These are phyloP conservation scores for Buphagus erythrorhynchus DNA, from an alignment of 2,797 vertebrate species.

Conservation along the genomic window DNA sequence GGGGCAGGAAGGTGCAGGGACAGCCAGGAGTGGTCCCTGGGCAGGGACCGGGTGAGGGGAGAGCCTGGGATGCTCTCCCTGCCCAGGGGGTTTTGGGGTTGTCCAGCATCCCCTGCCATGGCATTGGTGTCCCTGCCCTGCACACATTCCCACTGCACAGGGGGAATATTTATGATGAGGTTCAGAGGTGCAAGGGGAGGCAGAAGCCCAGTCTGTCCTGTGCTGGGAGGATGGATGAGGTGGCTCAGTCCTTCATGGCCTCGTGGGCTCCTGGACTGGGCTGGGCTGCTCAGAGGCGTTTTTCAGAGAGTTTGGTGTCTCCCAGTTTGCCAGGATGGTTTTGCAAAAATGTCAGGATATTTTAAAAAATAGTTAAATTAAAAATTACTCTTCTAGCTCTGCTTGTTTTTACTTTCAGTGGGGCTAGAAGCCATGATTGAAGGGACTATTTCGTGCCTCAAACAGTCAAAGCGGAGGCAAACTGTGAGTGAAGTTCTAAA, in stretches of 20 bases:
- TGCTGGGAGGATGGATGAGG: constrained; percentile 26
- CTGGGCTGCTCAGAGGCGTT: background rate
- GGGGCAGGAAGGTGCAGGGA: background rate
- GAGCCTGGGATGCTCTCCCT: background rate
- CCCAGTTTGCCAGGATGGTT: background rate
- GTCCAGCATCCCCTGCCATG: background rate
- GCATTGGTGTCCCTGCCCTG: background rate
- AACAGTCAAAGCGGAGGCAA: background rate
- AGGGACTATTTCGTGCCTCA: background rate
- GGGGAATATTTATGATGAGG: constrained; percentile 28
- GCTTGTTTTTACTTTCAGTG: background rate
- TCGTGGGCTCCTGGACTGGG: background rate
- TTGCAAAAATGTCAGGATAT: background rate
- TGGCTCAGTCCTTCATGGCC: background rate
- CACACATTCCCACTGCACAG: background rate
- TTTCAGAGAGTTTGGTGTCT: constrained; percentile 5
- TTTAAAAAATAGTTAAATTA: background rate
- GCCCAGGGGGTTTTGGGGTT: background rate
- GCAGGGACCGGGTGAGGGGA: background rate
- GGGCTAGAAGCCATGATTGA: background rate
- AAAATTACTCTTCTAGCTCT: background rate
- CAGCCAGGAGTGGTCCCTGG: background rate
- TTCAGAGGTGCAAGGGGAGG: constrained; percentile 4
- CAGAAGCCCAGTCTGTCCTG: constrained; percentile 16
- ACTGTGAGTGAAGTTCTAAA: background rate